These are phyloP conservation scores for Neodiprion pinetum DNA, from an alignment of 1,140 invertebrate species.

Conservation along the genomic window DNA sequence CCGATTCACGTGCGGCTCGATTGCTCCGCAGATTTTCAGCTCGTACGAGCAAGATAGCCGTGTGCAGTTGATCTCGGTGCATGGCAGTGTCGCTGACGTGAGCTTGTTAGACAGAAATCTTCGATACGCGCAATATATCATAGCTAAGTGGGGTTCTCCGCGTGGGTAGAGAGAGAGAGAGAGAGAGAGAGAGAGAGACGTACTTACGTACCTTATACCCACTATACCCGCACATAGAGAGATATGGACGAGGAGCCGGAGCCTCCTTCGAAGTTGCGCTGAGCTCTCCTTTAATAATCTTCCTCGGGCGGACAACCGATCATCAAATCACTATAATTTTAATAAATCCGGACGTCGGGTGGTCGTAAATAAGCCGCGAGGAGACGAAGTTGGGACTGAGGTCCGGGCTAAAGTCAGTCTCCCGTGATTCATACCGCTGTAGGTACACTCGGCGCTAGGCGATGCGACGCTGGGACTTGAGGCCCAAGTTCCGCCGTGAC, in stretches of 20 bases:
- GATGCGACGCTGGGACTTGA: no score
- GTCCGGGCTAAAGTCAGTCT: neutral
- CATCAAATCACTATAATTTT: constrained; percentile 17
- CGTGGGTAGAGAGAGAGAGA: constrained; percentile 1
- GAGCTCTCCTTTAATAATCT: constrained; percentile 12
- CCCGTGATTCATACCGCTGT: neutral
- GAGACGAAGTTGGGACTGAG: constrained; percentile 4
- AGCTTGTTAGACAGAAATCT: neutral
- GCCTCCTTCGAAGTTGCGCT: neutral
- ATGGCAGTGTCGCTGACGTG: neutral
- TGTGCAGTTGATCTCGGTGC: neutral
- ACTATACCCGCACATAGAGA: neutral
- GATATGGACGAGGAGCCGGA: neutral
- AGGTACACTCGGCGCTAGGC: neutral
- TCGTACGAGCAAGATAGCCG: neutral
- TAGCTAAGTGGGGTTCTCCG: constrained; percentile 8
- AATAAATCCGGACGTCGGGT: constrained; percentile 12
- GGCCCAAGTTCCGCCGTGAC: neutral
- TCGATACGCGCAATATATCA: constrained; percentile 8
- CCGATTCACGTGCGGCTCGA: neutral
- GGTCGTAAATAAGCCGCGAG: constrained; percentile 3
- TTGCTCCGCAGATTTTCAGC: neutral
- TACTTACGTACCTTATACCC: no score
- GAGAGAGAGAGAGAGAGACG: neutral
- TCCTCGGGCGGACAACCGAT: constrained; percentile 14